Evolutionary conservation across 1,140 invertebrate genomes (phyloP), one percentile per base, ranked within the genome.

Genomic region (Hyphantria cunea): DNA sequence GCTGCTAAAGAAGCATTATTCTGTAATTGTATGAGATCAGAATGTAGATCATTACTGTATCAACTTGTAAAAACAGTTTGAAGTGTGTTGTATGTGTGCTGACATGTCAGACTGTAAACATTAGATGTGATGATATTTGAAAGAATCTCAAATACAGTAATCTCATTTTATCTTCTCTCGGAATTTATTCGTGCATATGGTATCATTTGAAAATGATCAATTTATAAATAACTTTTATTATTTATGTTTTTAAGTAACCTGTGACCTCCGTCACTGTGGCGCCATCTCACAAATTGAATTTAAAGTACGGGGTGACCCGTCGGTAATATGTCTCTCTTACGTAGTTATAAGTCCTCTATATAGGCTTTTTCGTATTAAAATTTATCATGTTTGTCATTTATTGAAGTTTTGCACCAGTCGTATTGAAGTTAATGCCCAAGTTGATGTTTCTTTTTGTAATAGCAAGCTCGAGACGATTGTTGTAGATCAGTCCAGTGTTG

Each of bases 321-420:
- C 56, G 39, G 14, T 65, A 45, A 62, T 47, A 45, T 55, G 51
- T 68, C 53, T 76, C 70, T 71, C 65, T 55, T 68, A 53, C 59
- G 33, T 66, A 58, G 53, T 53, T 47, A 39, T 72, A 72, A 71
- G 72, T 37, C 39, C 61, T 64, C 60, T 68, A 42, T 59, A 67
- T 68, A 72, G 63, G 76, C 74, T 77, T 79, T 68, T 70, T 76
- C 45, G 56, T 68, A 65, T 65, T 68, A 51, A 45, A 58, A 60
- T 53, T 56, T 51, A 42, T 60, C 39, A 60, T 67, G 66, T 73
- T 71, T 61, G 64, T 66, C 64, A 48, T 47, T 75, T 72, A 58
- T 70, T 68, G 66, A 66, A 68, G 64, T 77, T 72, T 72, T 60
- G 72, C 74, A 77, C 74, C 66, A 32, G 17, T 69, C 64, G 69